Percentiles rank a stretch among this genome's conserved stretches.
phyloP scores from a whole-genome alignment of 2,113 vertebrate species.

The Scomber japonicus region DNA sequence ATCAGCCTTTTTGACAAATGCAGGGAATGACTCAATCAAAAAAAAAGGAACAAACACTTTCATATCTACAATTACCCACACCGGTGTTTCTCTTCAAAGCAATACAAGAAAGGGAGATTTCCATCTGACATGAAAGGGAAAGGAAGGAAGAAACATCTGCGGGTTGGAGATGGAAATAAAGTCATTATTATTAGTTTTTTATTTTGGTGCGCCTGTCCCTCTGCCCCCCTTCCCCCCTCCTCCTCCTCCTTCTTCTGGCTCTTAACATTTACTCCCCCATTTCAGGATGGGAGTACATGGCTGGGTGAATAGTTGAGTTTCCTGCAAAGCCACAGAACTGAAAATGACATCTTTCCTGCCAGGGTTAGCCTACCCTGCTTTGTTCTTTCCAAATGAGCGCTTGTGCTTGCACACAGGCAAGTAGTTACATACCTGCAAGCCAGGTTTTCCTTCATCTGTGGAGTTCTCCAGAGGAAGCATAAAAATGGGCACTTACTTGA shows the following conservation, averaged over 20 bases:
- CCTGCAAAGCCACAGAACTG: conserved; percentile 79
- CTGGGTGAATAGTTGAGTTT: conserved; percentile 81
- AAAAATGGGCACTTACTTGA: neutral
- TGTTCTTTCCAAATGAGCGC: conserved; percentile 53
- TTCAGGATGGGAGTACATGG: conserved; percentile 88
- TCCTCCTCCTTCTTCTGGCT: conserved; percentile 59
- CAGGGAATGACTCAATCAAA: conserved; percentile 79
- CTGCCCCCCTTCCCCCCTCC: conserved; percentile 5
- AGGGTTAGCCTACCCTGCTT: conserved; percentile 64
- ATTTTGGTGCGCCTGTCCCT: conserved; percentile 71
- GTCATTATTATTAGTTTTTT: conserved; percentile 83
- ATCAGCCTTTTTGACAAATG: conserved; percentile 74
- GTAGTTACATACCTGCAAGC: conserved; percentile 7
- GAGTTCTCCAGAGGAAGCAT: neutral
- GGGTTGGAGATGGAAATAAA: conserved; percentile 77
- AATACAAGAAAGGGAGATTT: conserved; percentile 62
- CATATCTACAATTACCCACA: conserved; percentile 72
- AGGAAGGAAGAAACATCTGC: conserved; percentile 82
- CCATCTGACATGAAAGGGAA: conserved; percentile 81
- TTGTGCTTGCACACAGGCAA: conserved; percentile 65
- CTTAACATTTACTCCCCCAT: conserved; percentile 76
- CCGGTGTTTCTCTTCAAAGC: conserved; percentile 70
- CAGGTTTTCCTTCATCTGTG: neutral
- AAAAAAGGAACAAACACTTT: conserved; percentile 79
- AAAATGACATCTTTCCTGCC: conserved; percentile 85